These are phyloP conservation scores for Scaptodrosophila lebanonensis DNA, from an alignment of 1,140 invertebrate species.

Conservation along the genomic window DNA sequence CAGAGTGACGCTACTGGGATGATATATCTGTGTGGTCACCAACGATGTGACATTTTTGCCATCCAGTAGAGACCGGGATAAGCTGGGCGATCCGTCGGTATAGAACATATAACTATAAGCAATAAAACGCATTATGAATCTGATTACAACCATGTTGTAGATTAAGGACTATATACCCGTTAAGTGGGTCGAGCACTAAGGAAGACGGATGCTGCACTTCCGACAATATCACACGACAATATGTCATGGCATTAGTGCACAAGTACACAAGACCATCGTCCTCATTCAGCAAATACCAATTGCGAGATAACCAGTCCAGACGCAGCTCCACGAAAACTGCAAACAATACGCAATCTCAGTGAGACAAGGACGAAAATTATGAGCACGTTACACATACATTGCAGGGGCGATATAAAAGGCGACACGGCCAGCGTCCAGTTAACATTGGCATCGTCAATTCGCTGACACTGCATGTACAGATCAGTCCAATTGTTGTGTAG, in stretches of 20 bases:
- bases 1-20: slow-evolving; percentile 84
- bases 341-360: slow-evolving; percentile 23
- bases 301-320: slow-evolving; percentile 90
- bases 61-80: slow-evolving; percentile 82
- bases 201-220: slow-evolving; percentile 85
- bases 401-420: slow-evolving; percentile 56
- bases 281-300: slow-evolving; percentile 91
- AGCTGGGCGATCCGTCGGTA: slow-evolving; percentile 85
- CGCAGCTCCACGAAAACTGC: slow-evolving; percentile 84
- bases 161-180: slow-evolving; percentile 79
- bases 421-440: slow-evolving; percentile 80
- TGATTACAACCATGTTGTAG: neutral
- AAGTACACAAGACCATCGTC: slow-evolving; percentile 84
- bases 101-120: slow-evolving; percentile 86
- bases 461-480: slow-evolving; percentile 79
- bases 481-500: slow-evolving; percentile 79
- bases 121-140: neutral
- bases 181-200: slow-evolving; percentile 88
- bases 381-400: slow-evolving; percentile 54
- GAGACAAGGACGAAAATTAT: slow-evolving; percentile 20
- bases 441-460: slow-evolving; percentile 80
- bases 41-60: slow-evolving; percentile 80
- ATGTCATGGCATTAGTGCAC: slow-evolving; percentile 81
- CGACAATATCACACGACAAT: slow-evolving; percentile 84
- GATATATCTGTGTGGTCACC: slow-evolving; percentile 83